These are phyloP conservation scores for Onychomys torridus DNA, from an alignment of 2,797 vertebrate genomes.

Conservation along the genomic window DNA sequence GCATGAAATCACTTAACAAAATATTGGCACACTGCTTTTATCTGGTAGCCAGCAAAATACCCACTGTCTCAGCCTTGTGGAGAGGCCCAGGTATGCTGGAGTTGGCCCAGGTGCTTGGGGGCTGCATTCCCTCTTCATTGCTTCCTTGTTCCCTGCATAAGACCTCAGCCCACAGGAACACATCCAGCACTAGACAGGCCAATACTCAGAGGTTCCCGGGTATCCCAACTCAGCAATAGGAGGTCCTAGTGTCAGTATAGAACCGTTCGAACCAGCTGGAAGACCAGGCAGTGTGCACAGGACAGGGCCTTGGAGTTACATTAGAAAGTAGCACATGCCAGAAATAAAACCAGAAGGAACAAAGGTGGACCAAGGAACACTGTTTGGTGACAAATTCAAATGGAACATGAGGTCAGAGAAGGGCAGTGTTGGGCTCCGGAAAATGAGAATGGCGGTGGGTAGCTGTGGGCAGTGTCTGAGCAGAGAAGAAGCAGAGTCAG, in stretches of 20 bases:
- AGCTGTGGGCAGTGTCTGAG: background rate
- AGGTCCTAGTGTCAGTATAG: too few relatives aligned
- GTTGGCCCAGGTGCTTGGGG: too few relatives aligned
- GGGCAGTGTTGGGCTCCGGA: background rate
- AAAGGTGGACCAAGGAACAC: background rate
- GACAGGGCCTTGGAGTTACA: too few relatives aligned
- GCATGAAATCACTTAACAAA: background rate
- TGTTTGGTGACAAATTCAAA: background rate
- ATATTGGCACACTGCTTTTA: background rate
- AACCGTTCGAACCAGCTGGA: background rate
- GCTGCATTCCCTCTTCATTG: too few relatives aligned
- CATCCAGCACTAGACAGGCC: too few relatives aligned
- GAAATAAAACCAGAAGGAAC: background rate
- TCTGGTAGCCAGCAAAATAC: too few relatives aligned
- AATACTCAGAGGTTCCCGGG: too few relatives aligned
- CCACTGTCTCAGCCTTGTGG: too few relatives aligned
- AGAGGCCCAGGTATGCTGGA: too few relatives aligned
- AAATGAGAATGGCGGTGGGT: background rate
- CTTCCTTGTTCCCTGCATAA: too few relatives aligned
- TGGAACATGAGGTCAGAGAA: background rate
- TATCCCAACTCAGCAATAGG: too few relatives aligned
- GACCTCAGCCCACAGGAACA: too few relatives aligned
- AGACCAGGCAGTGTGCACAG: background rate
- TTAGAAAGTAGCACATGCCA: background rate
- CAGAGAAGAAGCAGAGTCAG: background rate